Percentiles rank a stretch among this genome's conserved stretches.
phyloP scores from a whole-genome alignment of 2,797 vertebrate species.

The Falco naumanni region DNA sequence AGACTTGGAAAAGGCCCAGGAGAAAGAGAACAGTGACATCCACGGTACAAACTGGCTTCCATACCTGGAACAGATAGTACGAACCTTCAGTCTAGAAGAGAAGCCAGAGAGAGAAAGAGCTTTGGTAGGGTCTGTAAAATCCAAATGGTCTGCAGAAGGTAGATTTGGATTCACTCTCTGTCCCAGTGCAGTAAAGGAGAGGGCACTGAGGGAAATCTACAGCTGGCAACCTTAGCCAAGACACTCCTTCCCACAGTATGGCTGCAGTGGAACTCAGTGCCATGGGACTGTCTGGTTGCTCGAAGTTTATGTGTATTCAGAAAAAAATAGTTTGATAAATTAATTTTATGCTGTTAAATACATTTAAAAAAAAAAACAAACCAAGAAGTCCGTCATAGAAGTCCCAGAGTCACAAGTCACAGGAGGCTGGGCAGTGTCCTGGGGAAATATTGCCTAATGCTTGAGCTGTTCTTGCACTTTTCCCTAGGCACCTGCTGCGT shows the following conservation, averaged over 20 bases:
- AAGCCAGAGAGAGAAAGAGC: background rate
- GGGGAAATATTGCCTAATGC: background rate
- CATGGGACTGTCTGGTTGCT: background rate
- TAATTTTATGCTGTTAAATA: background rate
- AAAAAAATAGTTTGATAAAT: background rate
- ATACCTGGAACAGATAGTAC: background rate
- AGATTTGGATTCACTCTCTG: background rate
- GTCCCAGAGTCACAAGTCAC: background rate
- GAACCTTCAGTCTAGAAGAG: background rate
- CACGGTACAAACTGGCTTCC: background rate
- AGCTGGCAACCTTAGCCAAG: background rate
- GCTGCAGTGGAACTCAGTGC: background rate
- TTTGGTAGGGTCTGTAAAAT: background rate
- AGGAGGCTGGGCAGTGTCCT: background rate
- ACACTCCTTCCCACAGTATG: rapidly evolving
- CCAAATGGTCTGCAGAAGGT: background rate
- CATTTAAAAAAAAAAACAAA: background rate
- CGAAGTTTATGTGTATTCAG: background rate
- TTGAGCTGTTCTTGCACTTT: background rate
- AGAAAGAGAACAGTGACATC: background rate
- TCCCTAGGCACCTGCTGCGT: background rate
- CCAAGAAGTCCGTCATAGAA: background rate
- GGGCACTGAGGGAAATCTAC: background rate
- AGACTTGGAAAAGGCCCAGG: background rate
- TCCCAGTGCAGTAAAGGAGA: background rate